Evolutionary conservation across 2,113 vertebrate genomes (phyloP).

Genomic region (Drymodes brunneopygia): DNA sequence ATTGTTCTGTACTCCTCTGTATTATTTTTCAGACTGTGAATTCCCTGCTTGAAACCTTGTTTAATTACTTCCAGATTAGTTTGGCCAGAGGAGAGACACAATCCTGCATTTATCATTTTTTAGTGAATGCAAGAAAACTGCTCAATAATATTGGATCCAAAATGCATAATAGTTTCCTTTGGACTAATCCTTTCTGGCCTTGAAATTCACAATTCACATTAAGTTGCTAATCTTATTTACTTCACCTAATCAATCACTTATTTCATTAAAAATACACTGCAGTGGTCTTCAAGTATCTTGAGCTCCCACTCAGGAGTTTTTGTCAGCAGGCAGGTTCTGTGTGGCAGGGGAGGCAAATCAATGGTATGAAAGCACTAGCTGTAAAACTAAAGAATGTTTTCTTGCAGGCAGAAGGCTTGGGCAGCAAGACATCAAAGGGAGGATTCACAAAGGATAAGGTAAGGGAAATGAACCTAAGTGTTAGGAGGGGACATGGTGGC

Average conservation of each 20-base stretch:
- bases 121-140: background rate
- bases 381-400: background rate
- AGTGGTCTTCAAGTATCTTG: background rate
- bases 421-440: constrained; percentile 61
- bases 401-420: constrained; percentile 74
- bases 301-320: background rate
- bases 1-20: background rate
- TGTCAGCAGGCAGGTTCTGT: background rate
- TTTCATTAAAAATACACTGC: background rate
- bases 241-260: background rate
- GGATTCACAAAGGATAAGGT: constrained; percentile 90
- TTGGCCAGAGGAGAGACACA: background rate
- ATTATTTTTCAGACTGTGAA: background rate
- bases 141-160: background rate
- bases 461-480: background rate
- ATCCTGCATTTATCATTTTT: background rate
- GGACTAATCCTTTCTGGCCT: background rate
- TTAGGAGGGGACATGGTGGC: background rate
- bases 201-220: background rate
- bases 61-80: background rate
- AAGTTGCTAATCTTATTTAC: background rate
- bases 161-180: background rate
- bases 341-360: background rate
- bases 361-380: background rate
- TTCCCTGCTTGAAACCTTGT: background rate